Conservation (phyloP, 2,113 vertebrate genomes). For the Corythaeola cristata region DNA sequence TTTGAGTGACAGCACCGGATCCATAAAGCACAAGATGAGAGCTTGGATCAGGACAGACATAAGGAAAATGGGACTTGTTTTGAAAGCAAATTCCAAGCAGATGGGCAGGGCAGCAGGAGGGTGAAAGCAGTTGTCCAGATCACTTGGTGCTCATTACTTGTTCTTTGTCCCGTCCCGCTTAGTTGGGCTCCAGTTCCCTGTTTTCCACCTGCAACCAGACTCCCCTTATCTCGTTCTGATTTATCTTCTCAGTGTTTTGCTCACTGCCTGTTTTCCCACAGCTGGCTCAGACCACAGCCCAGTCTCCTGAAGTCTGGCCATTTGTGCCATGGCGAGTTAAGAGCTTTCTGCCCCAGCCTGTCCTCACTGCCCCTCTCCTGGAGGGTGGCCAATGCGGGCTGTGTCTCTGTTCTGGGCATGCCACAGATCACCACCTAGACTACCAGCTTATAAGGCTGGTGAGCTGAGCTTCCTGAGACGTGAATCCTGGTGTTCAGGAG, state of each 20-base stretch:
- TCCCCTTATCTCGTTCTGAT: background rate
- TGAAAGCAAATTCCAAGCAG: slow-evolving; percentile 27
- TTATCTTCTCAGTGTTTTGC: background rate
- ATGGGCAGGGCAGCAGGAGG: slow-evolving; percentile 47
- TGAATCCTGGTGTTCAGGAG: background rate
- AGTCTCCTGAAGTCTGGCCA: background rate
- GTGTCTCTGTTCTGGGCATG: background rate
- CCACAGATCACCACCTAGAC: background rate
- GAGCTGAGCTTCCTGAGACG: background rate
- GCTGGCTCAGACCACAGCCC: background rate
- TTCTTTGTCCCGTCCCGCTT: background rate
- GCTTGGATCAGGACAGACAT: background rate
- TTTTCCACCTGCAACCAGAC: slow-evolving; percentile 10
- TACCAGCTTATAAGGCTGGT: background rate
- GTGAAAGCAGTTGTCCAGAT: background rate
- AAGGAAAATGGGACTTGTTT: slow-evolving; percentile 3
- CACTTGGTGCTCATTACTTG: background rate
- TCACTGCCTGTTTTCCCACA: background rate
- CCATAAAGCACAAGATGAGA: background rate
- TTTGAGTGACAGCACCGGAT: background rate
- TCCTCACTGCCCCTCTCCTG: background rate
- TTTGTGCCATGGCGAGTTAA: rapidly evolving
- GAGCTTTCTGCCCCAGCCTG: background rate
- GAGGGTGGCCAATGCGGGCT: background rate
- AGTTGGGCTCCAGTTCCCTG: background rate